phyloP scores from a whole-genome alignment of 2,113 vertebrate genomes.

The Sinocyclocheilus anophthalmus region DNA sequence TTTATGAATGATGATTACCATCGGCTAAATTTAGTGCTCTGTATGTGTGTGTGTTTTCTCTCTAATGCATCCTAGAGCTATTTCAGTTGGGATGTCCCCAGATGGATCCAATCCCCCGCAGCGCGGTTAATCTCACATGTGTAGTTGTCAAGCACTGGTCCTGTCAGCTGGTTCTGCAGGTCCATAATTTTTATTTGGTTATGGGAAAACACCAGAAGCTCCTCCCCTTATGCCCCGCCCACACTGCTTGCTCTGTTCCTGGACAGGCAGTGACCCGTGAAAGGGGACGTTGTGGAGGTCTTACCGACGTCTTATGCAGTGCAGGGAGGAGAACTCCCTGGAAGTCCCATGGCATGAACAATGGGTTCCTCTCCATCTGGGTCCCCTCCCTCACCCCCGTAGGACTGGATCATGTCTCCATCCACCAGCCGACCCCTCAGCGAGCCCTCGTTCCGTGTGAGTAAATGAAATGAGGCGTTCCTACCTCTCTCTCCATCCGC shows the following conservation, averaged over 20 bases:
- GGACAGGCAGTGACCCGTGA: slow-evolving; percentile 8
- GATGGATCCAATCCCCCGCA: background rate
- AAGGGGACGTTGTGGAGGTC: slow-evolving; percentile 12
- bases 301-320: slow-evolving; percentile 4
- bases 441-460: background rate
- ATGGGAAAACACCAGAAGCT: background rate
- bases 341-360: background rate
- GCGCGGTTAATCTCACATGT: background rate
- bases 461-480: background rate
- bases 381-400: background rate
- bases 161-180: background rate
- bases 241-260: background rate
- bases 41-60: background rate
- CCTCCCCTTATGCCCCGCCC: slow-evolving; percentile 11
- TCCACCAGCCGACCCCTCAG: background rate
- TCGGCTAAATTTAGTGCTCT: background rate
- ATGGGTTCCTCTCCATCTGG: background rate
- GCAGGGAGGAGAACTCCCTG: slow-evolving; percentile 4
- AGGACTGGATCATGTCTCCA: background rate
- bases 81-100: background rate
- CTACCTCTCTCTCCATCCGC: slow-evolving; percentile 29
- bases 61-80: background rate
- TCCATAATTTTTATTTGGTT: background rate
- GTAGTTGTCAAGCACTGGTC: background rate
- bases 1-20: slow-evolving; percentile 40